These are phyloP conservation scores for Oxyruncus cristatus DNA, from an alignment of 2,113 vertebrate genomes.

Conservation along the genomic window DNA sequence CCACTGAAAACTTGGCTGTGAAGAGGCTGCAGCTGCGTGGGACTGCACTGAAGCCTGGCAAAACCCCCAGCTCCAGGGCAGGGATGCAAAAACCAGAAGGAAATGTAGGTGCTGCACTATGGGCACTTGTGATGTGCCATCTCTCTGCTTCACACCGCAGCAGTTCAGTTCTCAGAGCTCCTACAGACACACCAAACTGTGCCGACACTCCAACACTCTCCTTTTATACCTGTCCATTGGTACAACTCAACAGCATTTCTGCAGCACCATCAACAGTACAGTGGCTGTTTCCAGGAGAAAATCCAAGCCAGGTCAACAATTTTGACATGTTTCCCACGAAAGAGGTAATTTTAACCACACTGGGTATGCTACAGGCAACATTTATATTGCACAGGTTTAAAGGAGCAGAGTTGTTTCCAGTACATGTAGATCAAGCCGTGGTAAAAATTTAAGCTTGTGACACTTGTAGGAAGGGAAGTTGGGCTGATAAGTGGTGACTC, in stretches of 20 bases:
- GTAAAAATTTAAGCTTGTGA: neutral
- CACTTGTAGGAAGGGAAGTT: neutral
- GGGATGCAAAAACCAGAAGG: neutral
- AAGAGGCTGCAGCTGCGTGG: neutral
- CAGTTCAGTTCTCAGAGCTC: neutral
- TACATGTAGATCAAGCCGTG: neutral
- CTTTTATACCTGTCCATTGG: neutral
- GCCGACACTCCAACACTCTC: neutral
- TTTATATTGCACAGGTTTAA: neutral
- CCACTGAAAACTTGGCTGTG: neutral
- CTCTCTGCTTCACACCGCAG: neutral
- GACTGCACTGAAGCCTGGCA: neutral
- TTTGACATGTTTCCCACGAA: neutral
- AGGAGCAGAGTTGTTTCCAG: neutral
- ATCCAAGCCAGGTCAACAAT: neutral
- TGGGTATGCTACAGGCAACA: neutral
- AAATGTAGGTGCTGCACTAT: neutral
- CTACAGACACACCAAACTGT: neutral
- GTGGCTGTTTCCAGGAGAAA: neutral
- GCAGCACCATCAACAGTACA: neutral
- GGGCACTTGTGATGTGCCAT: neutral
- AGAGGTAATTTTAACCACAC: neutral
- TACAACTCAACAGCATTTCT: neutral
- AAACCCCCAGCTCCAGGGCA: neutral
- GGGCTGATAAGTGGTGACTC: conserved; percentile 36